phyloP scores from a whole-genome alignment of 1,140 invertebrate species.

The Steinernema khuongi region DNA sequence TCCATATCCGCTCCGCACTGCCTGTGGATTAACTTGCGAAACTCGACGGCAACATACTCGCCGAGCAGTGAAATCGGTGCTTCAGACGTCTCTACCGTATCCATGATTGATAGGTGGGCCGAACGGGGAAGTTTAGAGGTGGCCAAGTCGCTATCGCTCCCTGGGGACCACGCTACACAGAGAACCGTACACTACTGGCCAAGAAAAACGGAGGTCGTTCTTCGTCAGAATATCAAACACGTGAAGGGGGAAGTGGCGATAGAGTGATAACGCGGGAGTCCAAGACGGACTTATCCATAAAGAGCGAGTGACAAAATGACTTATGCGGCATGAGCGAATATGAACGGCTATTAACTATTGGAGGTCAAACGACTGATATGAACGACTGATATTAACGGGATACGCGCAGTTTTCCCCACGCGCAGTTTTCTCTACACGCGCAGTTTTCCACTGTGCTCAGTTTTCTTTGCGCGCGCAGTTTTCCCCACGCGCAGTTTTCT shows the following conservation, averaged over 20 bases:
- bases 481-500: no score
- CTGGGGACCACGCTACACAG: constrained; percentile 92
- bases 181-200: constrained; percentile 79
- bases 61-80: constrained; percentile 85
- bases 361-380: no score
- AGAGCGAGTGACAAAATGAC: no score
- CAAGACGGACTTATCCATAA: constrained; percentile 49
- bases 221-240: constrained; percentile 94
- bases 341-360: no score
- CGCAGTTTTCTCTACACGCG: no score
- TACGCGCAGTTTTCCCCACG: no score
- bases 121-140: constrained; percentile 64
- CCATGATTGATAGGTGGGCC: constrained; percentile 65
- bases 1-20: constrained; percentile 84
- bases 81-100: constrained; percentile 44
- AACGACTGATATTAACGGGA: no score
- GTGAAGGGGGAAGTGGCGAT: constrained; percentile 62
- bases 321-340: no score
- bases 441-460: no score
- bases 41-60: constrained; percentile 96
- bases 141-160: constrained; percentile 85
- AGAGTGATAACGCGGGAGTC: constrained; percentile 38
- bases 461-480: no score
- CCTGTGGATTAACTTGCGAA: constrained; percentile 75
- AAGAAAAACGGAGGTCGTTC: constrained; percentile 80